Evolutionary conservation across 2,888 invertebrate species (phyloP), one percentile per base, ranked within the genome.

Genomic region (Muscina levida): DNA sequence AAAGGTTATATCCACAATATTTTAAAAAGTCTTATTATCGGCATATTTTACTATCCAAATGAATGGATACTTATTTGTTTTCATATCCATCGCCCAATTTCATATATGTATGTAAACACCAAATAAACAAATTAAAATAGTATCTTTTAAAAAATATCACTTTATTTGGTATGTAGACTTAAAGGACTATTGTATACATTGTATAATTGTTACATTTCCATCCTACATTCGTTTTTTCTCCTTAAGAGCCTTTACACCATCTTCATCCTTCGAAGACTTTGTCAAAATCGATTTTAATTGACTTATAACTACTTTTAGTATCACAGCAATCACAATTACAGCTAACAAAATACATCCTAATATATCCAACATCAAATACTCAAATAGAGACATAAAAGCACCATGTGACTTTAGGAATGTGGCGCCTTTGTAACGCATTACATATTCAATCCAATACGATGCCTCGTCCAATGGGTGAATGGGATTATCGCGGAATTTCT

Each of bases 401-500:
- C 90, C 89, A 5, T 89, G 85, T 0, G 91, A 91, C 74, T 90
- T 90, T 26, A 91, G 84, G 70, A 90, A 88, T 1, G 84, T 81
- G 0, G 91, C 91, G 0, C 91, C 91, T 2, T 89, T 87, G 82
- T 92, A 88, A 51, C 90, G 85, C 6, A 89, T 91, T 0, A 93
- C 91, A 86, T 93, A 93, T 86, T 93, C 93, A 42, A 93, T 91
- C 93, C 93, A 93, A 86, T 91, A 93, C 62, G 92, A 90, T 11
- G 93, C 92, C 56, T 92, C 92, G 1, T 93, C 92, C 85, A 93
- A 85, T 1, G 93, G 92, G 72, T 91, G 91, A 77, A 92, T 87
- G 0, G 92, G 92, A 84, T 92, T 91, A 84, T 93, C 93, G 42
- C 90, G 90, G 86, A 92, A 93, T 15, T 91, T 86, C 17, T 86